phyloP scores from a whole-genome alignment of 2,888 invertebrate species.

The Amblyjoppa fuscipennis region DNA sequence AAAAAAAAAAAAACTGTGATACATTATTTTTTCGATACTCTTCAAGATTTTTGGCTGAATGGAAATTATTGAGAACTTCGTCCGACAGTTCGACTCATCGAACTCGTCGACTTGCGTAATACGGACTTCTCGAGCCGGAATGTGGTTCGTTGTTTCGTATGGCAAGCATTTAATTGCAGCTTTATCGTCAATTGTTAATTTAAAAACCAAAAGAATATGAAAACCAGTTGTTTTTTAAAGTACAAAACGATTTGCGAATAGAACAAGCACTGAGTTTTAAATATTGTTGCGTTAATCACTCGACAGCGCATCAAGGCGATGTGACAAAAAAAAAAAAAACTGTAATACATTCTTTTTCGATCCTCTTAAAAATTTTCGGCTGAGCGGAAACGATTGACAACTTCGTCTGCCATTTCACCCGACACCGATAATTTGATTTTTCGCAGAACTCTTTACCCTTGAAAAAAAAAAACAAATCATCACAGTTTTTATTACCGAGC shows the following conservation, averaged over 20 bases:
- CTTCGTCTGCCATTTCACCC: background rate
- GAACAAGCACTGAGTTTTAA: background rate
- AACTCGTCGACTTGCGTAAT: constrained; percentile 67
- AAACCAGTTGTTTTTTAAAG: background rate
- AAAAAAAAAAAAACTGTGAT: background rate
- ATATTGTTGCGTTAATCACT: background rate
- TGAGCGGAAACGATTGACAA: background rate
- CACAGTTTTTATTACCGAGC: background rate
- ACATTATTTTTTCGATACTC: background rate
- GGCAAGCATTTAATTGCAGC: constrained; percentile 7
- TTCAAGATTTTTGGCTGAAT: background rate
- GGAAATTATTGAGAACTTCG: background rate
- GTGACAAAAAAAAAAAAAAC: background rate
- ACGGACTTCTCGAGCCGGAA: constrained; percentile 11
- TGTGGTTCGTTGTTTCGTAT: constrained; percentile 35
- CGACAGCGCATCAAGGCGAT: no score
- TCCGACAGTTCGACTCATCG: background rate
- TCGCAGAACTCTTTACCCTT: background rate
- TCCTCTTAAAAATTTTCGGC: background rate
- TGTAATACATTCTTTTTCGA: background rate
- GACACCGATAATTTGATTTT: background rate
- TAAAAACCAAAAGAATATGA: background rate
- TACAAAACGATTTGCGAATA: background rate
- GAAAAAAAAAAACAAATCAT: background rate
- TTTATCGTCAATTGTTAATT: background rate